These are phyloP conservation scores for Thermophis baileyi DNA, from an alignment of 2,113 vertebrate species.

Conservation along the genomic window DNA sequence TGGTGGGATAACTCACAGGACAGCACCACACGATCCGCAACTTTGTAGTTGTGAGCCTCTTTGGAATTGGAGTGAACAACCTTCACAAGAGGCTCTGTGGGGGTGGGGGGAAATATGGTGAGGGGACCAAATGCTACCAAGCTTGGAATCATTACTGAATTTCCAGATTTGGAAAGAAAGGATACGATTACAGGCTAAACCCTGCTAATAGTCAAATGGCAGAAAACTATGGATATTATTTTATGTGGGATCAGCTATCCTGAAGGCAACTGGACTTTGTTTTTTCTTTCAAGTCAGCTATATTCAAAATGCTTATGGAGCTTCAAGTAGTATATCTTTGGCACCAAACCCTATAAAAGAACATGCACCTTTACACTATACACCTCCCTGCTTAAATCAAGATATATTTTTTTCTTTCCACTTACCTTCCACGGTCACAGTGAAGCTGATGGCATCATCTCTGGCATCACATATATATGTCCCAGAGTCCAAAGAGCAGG, in stretches of 20 bases:
- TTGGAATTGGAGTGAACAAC: constrained; percentile 77
- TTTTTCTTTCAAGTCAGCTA: not conserved
- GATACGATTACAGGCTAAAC: not conserved
- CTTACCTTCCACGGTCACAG: constrained; percentile 72
- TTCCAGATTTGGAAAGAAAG: not conserved
- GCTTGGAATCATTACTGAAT: not conserved
- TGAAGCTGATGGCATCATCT: constrained; percentile 65
- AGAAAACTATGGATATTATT: not conserved
- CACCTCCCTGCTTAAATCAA: not conserved
- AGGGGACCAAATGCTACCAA: not conserved
- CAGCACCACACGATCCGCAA: constrained; percentile 80
- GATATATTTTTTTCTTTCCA: fast-evolving
- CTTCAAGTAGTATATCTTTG: too few species aligned
- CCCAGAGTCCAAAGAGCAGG: constrained; percentile 62
- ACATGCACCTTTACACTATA: not conserved
- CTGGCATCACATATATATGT: constrained; percentile 64
- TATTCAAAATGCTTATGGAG: not conserved
- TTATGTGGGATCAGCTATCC: not conserved
- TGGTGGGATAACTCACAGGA: constrained; percentile 86
- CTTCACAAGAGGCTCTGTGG: constrained; percentile 79
- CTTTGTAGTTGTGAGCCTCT: constrained; percentile 73
- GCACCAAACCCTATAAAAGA: too few species aligned
- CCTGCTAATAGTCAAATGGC: not conserved
- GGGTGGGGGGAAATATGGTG: not conserved
- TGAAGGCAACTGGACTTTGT: too few species aligned